Base-by-base conservation (phyloP, 2,797 vertebrate genomes). In the Nasua narica region DNA sequence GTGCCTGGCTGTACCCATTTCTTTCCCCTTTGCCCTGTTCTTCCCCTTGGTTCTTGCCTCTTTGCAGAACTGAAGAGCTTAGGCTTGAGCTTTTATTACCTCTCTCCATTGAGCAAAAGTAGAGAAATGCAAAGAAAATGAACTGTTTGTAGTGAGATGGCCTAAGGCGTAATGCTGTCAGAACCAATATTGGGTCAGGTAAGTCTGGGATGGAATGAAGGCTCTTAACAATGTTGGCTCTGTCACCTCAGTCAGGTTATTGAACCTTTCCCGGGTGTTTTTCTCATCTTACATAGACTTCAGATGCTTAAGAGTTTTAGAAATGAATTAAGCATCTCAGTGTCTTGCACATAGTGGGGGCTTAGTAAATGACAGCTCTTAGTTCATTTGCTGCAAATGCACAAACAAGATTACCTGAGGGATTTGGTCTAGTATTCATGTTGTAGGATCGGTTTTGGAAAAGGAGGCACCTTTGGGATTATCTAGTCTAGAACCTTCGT, bases 91-190 rank as follows among this genome's bases (percentile, higher is more conserved):
- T 69, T 95, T 93, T 37, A 85, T 95, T 94, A 70, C 54, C 40
- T 23, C 65, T 87, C 91, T 93, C 56, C 87, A 81, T 27, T 76
- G 83, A 90, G 77, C 29, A 90, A 82, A 93, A 97, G 65, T 29
- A 93, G 93, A 74, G 56, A 93, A 40, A 50, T 89, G 27, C 29
- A 76, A 74, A 92, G 83, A 48, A 82, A 91, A 62, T 43, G 65
- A 70, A 77, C 91, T 58, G 5, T 95, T 91, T 93, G 18, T 70
- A 40, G 56, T 94, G 58, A 76, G 69, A 52, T 70, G 35, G 69
- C 10, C 70, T 76, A 78, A 92, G 50, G n/a, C 19, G n/a, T 91
- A 43, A 46, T 85, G 52, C n/a, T 72, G 14, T 77, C 58, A 79
- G 76, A 50, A 32, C 16, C 19, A 84, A 11, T 77, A 3, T 32